A percentile compares a stretch with the other conserved stretches of the same genome.
Evolutionary conservation across 2,888 invertebrate genomes (phyloP).

Genomic region (Syrphus vitripennis): DNA sequence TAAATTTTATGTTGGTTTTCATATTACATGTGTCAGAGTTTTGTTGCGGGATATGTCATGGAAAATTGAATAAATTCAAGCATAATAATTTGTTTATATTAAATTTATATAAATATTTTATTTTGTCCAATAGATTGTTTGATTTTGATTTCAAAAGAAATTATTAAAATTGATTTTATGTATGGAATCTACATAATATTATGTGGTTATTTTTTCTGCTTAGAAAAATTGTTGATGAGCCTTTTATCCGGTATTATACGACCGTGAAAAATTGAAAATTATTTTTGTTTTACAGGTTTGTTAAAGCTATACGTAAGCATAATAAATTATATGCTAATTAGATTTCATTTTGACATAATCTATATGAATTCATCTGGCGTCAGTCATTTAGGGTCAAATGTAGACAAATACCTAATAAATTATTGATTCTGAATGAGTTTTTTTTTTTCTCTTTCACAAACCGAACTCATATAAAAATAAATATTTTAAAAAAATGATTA

Average conservation of each 20-base stretch:
- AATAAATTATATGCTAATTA: neutral
- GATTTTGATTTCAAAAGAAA: neutral
- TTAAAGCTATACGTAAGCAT: neutral
- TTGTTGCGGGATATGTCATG: constrained; percentile 1
- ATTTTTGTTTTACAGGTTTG: neutral
- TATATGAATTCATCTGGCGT: neutral
- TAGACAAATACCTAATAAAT: too few species aligned
- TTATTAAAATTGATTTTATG: neutral
- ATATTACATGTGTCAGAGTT: neutral
- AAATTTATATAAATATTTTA: neutral
- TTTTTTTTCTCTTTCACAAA: neutral
- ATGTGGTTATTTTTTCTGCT: neutral
- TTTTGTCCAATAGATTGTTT: neutral
- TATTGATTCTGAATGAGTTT: neutral
- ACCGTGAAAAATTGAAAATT: constrained; percentile 11
- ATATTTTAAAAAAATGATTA: neutral
- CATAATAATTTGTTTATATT: constrained; percentile 16
- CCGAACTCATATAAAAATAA: neutral
- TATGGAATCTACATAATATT: neutral
- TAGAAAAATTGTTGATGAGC: neutral
- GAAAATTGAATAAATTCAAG: constrained; percentile 1
- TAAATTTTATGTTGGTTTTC: neutral
- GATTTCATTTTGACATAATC: neutral
- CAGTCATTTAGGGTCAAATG: neutral
- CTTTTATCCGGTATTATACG: neutral